Base-by-base conservation (phyloP, 2,113 vertebrate genomes). In the Ceuthmochares aereus region DNA sequence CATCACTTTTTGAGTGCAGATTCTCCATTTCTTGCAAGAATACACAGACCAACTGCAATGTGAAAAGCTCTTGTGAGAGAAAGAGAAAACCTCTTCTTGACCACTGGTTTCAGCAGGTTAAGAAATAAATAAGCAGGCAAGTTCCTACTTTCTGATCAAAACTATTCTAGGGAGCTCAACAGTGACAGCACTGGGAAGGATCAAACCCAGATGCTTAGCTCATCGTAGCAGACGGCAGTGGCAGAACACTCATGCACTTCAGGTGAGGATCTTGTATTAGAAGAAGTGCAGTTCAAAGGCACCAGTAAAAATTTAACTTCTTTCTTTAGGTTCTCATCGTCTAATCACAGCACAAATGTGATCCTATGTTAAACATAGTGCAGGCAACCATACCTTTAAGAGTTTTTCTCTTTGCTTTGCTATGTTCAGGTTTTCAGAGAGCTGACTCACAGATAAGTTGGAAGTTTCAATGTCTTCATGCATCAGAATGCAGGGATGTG, bases 341-440 rank as follows among this genome's bases (percentile, higher is more conserved):
- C 63, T 55, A 91, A 96, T 93, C 89, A 91, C 25, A 66, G 34
- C 68, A 86, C 55, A 87, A 94, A 89, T 30, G 12, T 40, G 55
- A 89, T 60, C 36, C 67, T 58, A 63, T 1, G 7, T 77, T 78
- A 72, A 87, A 81, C 14, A 62, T 37, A 84, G 21, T 42, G 9
- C 54, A 96, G 47, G 58, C 10, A 49, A 84, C 60, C 70, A n/a
- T 97, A 98, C 98, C 98, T 98, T 97, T 95, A 97, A 85, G 72
- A 96, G 63, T 67, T 97, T 98, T 92, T 98, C 98, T 94, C 87
- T 97, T 81, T 97, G 90, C 84, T 97, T 93, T 97, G 95, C 96
- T 81, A 94, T 6, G 23, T 93, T 98, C 82, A 98, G 86, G 92
- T 98, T 97, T 93, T 98, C 98, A 91, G 96, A 95, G 42, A 97